These are phyloP conservation scores for Proterorhinus semilunaris DNA, from an alignment of 2,113 vertebrate species.

Conservation along the genomic window DNA sequence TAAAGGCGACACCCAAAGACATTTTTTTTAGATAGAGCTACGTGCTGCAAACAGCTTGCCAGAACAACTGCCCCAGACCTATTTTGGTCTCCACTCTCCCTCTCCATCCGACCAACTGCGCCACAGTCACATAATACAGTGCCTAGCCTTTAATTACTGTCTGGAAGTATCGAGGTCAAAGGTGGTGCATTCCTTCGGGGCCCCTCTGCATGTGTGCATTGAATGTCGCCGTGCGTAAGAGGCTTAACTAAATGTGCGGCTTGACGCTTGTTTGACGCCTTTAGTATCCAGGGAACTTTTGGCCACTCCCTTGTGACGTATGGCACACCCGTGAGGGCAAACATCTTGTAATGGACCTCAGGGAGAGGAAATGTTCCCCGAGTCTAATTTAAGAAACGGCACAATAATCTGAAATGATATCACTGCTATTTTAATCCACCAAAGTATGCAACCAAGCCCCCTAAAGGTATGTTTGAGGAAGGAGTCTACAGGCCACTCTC, in stretches of 20 bases:
- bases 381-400: slow-evolving; percentile 50
- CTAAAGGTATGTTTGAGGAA: slow-evolving; percentile 43
- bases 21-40: background rate
- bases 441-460: slow-evolving; percentile 46
- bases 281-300: slow-evolving; percentile 37
- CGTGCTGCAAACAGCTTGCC: background rate
- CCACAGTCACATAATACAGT: slow-evolving; percentile 60
- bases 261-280: slow-evolving; percentile 23
- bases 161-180: slow-evolving; percentile 61
- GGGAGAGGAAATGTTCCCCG: slow-evolving; percentile 29
- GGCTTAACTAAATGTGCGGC: slow-evolving; percentile 12
- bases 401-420: slow-evolving; percentile 39
- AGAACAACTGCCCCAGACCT: slow-evolving; percentile 37
- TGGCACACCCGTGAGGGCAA: slow-evolving; percentile 36
- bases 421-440: slow-evolving; percentile 40
- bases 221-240: slow-evolving; percentile 12
- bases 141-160: slow-evolving; percentile 69
- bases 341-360: slow-evolving; percentile 27
- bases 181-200: slow-evolving; percentile 59
- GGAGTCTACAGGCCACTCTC: slow-evolving; percentile 35
- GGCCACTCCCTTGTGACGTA: slow-evolving; percentile 45
- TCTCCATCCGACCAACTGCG: slow-evolving; percentile 62
- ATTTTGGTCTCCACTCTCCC: slow-evolving; percentile 55
- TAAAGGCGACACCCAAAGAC: background rate
- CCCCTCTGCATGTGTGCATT: slow-evolving; percentile 35